A percentile compares a stretch with the other conserved stretches of the same genome.
These are phyloP conservation scores for Holcopasites calliopsidis DNA, from an alignment of 1,140 invertebrate genomes.

Conservation along the genomic window DNA sequence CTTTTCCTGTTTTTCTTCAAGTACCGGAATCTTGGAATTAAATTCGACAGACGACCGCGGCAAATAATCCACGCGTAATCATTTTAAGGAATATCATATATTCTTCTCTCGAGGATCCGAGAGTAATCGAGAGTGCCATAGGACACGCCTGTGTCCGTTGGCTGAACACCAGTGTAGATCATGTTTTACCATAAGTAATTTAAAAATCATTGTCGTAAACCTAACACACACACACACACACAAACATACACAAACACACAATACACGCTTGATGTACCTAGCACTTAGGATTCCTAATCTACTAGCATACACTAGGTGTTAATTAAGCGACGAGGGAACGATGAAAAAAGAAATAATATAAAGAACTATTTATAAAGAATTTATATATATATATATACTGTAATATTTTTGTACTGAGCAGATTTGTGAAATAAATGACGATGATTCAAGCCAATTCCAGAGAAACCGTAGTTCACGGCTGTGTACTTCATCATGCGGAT, in stretches of 20 bases:
- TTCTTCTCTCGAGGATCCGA: background rate
- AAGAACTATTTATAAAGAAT: slow-evolving; percentile 14
- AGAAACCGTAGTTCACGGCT: slow-evolving; percentile 27
- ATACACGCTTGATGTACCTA: slow-evolving; percentile 55
- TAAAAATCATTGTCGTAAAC: slow-evolving; percentile 19
- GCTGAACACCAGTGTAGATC: slow-evolving; percentile 47
- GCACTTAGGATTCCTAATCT: slow-evolving; percentile 48
- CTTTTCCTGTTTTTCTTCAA: slow-evolving; percentile 20
- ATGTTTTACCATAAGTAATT: slow-evolving; percentile 24
- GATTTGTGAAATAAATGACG: slow-evolving; percentile 74
- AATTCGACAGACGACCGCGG: background rate
- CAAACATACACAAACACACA: slow-evolving; percentile 40
- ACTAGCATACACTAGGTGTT: slow-evolving; percentile 2
- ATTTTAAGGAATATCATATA: no score
- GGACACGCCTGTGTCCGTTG: background rate
- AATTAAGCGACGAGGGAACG: slow-evolving; percentile 13
- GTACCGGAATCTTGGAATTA: no score
- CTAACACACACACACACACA: slow-evolving; percentile 45
- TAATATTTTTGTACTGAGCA: slow-evolving; percentile 77
- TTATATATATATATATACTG: slow-evolving; percentile 59
- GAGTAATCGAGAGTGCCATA: background rate
- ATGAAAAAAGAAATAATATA: background rate
- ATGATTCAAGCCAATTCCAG: slow-evolving; percentile 55
- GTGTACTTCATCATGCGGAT: slow-evolving; percentile 26
- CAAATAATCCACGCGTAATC: background rate